Percentiles rank a stretch among this genome's conserved stretches.
phyloP scores from a whole-genome alignment of 2,113 vertebrate genomes.

The Dinomys branickii region DNA sequence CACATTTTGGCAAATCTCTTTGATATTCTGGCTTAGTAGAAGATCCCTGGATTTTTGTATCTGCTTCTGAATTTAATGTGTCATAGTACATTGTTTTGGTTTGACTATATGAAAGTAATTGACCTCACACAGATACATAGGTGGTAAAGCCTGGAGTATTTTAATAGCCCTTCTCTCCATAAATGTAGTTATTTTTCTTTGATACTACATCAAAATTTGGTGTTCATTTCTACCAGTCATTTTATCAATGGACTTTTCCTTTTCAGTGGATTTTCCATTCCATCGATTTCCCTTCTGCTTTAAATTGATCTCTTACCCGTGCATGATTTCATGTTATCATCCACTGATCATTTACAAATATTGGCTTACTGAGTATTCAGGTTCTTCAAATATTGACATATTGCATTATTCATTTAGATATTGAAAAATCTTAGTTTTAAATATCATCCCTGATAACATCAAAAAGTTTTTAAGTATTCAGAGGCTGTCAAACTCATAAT shows the following conservation, averaged over 20 bases:
- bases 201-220: background rate
- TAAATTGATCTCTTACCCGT: background rate
- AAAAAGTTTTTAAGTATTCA: background rate
- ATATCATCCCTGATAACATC: background rate
- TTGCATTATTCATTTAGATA: background rate
- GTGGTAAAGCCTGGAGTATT: background rate
- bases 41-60: background rate
- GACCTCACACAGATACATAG: background rate
- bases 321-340: background rate
- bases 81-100: background rate
- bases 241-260: background rate
- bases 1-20: constrained; percentile 26
- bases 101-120: background rate
- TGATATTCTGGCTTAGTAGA: background rate
- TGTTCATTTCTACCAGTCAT: background rate
- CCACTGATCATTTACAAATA: background rate
- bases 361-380: background rate
- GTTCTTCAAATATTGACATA: background rate
- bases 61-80: background rate
- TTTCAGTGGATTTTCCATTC: background rate
- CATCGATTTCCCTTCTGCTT: background rate
- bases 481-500: background rate
- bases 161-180: background rate
- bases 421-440: background rate
- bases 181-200: background rate